A percentile compares a stretch with the other conserved stretches of the same genome.
These are phyloP conservation scores for Lepidotrigona ventralis DNA, from an alignment of 1,140 invertebrate genomes.

Conservation along the genomic window DNA sequence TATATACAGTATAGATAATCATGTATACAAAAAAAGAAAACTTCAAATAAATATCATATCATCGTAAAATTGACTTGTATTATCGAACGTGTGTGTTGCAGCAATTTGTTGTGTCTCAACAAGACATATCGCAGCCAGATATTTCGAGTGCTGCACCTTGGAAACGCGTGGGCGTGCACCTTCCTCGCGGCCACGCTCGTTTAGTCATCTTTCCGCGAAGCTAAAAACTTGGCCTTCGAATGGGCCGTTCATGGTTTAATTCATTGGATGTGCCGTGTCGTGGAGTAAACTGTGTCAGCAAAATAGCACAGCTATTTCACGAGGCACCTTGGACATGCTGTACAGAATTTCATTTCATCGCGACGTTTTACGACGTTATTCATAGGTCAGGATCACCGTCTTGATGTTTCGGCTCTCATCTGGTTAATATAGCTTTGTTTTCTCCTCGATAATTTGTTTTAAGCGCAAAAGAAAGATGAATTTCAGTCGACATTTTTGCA, in stretches of 20 bases:
- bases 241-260: slow-evolving; percentile 51
- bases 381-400: slow-evolving; percentile 24
- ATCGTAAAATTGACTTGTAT: background rate
- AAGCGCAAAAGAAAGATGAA: no score
- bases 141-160: slow-evolving; percentile 23
- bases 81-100: background rate
- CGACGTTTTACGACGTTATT: slow-evolving; percentile 20
- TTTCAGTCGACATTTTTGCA: background rate
- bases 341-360: slow-evolving; percentile 58
- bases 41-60: no score
- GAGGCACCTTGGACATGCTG: slow-evolving; percentile 65
- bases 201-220: slow-evolving; percentile 50
- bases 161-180: background rate
- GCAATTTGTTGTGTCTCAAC: slow-evolving; percentile 1
- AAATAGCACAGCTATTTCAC: slow-evolving; percentile 74
- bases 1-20: background rate
- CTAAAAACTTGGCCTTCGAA: slow-evolving; percentile 65
- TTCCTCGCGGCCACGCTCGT: background rate
- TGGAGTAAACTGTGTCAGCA: slow-evolving; percentile 71
- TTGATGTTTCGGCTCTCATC: no score
- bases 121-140: background rate
- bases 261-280: slow-evolving; percentile 54
- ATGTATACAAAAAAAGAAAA: background rate
- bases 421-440: background rate
- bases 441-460: background rate